Base-by-base conservation (phyloP, 2,888 invertebrate genomes). In the Lithophane ornitopus region DNA sequence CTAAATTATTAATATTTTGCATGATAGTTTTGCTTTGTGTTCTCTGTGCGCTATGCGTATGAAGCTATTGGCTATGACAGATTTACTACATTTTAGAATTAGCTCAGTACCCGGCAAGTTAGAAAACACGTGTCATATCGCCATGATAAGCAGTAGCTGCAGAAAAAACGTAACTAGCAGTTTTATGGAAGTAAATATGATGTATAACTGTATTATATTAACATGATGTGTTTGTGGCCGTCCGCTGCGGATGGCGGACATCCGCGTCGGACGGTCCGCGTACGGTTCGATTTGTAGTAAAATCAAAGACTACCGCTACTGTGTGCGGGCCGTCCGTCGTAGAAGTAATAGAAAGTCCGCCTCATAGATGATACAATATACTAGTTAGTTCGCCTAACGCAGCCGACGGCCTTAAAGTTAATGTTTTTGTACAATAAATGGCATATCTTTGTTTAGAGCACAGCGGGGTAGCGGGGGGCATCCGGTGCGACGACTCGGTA, bases 401-500 rank as follows among this genome's bases (percentile, higher is more conserved):
- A 70, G 28, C 41, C 54, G 62, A 56, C 16, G 61, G 78, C 12
- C 22, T 56, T 71, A 2, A 14, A 1, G 26, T 70, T 26, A n/a
- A 26, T 46, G 56, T 74, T 41, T 52, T 58, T 72, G 19, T 71
- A 63, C n/a, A 68, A 61, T 54, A 56, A 16, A 56, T 2, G 49
- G n/a, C n/a, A 54, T 71, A 34, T 79, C n/a, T 68, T 80, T 78
- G 69, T 74, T 49, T 91, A 96, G 96, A 96, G 88, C 95, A 96
- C 90, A 95, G 95, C 85, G 96, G 95, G 56, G 93, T 92, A 71
- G 95, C 94, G 78, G 92, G 94, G 70, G 94, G 93, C 16, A 93
- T 88, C 69, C 92, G 95, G 3, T 95, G 96, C 86, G 97, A 97
- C 89, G 98, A 98, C 91, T 97, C 97, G 34, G 97, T 97, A 88